Percentiles rank a stretch among this genome's conserved stretches.
Conservation (phyloP, 2,113 vertebrate species). For the Heterochromis multidens region DNA sequence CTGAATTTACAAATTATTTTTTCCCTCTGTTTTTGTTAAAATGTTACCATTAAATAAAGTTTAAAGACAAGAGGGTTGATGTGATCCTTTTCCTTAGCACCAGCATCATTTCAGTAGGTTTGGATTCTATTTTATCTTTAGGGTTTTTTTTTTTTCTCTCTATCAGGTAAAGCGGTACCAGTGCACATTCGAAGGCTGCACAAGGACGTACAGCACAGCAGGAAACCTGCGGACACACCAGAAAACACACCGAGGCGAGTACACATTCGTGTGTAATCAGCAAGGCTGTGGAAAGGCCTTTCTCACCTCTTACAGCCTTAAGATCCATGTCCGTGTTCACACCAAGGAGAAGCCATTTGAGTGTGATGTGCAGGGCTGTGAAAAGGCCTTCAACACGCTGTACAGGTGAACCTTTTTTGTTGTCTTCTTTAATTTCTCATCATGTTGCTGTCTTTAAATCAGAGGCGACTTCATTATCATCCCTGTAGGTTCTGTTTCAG, state of each 20-base stretch:
- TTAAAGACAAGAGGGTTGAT: not conserved
- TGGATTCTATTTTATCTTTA: not conserved
- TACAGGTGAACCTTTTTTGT: slow-evolving; percentile 80
- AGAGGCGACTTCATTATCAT: not conserved
- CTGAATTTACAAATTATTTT: not conserved
- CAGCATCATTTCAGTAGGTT: not conserved
- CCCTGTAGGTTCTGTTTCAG: not conserved
- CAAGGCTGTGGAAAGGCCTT: slow-evolving; percentile 98
- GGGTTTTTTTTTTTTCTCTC: too few species aligned
- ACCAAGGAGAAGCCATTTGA: slow-evolving; percentile 99
- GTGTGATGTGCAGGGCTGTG: slow-evolving; percentile 96
- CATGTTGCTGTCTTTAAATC: not conserved
- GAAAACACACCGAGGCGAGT: slow-evolving; percentile 95
- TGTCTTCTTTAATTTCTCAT: not conserved
- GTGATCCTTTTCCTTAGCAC: not conserved
- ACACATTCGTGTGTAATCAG: slow-evolving; percentile 97
- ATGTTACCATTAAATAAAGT: not conserved
- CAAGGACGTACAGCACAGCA: slow-evolving; percentile 96
- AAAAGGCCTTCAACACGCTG: slow-evolving; percentile 96
- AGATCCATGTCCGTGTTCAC: slow-evolving; percentile 96
- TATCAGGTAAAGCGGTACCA: slow-evolving; percentile 94
- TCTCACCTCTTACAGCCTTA: slow-evolving; percentile 98
- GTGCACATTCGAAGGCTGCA: slow-evolving; percentile 97
- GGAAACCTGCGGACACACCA: slow-evolving; percentile 98
- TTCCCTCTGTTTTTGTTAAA: not conserved